Evolutionary conservation across 2,113 vertebrate genomes (phyloP).

Genomic region (Mastomys coucha): DNA sequence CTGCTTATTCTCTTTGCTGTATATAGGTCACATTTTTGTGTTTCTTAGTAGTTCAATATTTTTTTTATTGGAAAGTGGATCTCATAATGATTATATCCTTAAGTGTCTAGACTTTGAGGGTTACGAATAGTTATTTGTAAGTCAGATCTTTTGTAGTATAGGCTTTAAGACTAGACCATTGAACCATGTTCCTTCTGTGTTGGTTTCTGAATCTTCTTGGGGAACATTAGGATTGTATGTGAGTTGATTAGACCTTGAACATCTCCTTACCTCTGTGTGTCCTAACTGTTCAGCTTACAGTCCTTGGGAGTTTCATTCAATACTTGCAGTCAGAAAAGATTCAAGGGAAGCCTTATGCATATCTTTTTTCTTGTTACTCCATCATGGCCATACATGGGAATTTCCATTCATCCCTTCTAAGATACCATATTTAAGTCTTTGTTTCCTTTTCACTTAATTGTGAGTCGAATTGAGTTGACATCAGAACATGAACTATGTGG

Average conservation of each 20-base stretch:
- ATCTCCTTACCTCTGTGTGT: constrained; percentile 20
- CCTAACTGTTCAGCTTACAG: not conserved
- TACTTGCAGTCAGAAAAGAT: not conserved
- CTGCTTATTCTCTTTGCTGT: not conserved
- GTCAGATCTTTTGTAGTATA: not conserved
- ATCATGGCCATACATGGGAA: not conserved
- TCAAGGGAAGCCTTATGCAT: not conserved
- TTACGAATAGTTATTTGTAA: not conserved
- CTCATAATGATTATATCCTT: not conserved
- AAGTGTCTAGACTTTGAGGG: not conserved
- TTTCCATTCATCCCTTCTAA: not conserved
- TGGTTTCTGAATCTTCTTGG: not conserved
- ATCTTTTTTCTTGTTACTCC: constrained; percentile 9
- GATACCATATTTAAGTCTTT: constrained; percentile 28
- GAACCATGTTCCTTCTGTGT: not conserved
- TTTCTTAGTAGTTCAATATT: not conserved
- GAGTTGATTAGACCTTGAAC: not conserved
- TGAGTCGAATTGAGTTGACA: not conserved
- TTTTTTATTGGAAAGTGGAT: not conserved
- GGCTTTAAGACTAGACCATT: not conserved
- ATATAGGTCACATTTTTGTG: not conserved
- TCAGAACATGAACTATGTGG: not conserved
- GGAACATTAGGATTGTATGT: not conserved
- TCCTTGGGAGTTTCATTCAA: not conserved
- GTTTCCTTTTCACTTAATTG: constrained; percentile 26